Evolutionary conservation across 23 tunicate genomes (phyloP).

Genomic region (Trididemnum clinides): DNA sequence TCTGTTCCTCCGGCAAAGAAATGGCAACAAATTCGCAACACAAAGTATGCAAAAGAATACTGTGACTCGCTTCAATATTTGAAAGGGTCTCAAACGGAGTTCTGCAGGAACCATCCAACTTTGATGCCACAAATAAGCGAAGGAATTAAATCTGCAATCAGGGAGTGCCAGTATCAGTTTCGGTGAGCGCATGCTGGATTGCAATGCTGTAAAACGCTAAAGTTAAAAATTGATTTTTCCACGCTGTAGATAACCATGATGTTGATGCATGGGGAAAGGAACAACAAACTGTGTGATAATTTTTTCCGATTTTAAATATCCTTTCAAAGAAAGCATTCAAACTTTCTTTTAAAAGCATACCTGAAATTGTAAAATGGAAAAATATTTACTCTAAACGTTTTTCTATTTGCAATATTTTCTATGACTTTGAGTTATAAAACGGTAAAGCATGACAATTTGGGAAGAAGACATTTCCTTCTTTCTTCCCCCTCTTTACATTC

Average conservation of each 20-base stretch:
- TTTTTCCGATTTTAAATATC: no score
- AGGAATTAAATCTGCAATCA: conserved; percentile 61
- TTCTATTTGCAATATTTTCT: no score
- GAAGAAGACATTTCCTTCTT: no score
- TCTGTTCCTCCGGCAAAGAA: conserved; percentile 24
- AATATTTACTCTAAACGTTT: no score
- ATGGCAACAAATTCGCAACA: conserved; percentile 20
- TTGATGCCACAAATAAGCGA: conserved; percentile 79
- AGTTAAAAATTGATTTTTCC: no score
- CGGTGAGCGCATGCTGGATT: conserved; percentile 6
- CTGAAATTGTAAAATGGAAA: no score
- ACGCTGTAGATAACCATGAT: no score
- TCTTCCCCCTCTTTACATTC: no score
- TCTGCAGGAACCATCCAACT: conserved; percentile 70
- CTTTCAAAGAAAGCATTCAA: no score
- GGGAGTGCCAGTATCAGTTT: conserved; percentile 78
- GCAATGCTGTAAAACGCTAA: not conserved
- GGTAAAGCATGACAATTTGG: no score
- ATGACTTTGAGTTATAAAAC: no score
- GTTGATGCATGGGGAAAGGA: not conserved
- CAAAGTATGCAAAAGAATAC: conserved; percentile 50
- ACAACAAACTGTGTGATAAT: not conserved
- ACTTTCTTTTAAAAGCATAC: no score
- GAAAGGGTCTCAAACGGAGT: conserved; percentile 32
- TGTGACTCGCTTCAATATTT: conserved; percentile 64